Evolutionary conservation across 2,797 vertebrate genomes (phyloP), one percentile per base, ranked within the genome.

Genomic region (Limnodromus scolopaceus): DNA sequence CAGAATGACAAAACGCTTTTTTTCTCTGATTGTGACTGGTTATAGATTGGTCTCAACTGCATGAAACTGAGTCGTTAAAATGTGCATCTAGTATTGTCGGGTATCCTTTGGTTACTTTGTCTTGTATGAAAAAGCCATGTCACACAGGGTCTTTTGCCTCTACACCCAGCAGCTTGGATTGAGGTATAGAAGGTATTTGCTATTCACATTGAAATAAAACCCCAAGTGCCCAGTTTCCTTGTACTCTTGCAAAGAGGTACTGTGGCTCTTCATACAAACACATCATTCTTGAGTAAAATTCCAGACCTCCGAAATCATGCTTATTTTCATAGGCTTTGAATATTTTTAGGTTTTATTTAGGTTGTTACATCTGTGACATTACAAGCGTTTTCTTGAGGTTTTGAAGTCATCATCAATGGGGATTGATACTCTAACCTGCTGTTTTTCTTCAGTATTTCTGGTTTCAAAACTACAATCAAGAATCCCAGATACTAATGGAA

Each of bases 381-480:
- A 13, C 12, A 49, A 7, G 27, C 2, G 4, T 54, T 79, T 53
- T 41, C 70, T 32, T 58, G 32, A 68, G 24, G 16, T 69, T 74
- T 80, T 75, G 53, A 54, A 51, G 36, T 55, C 6, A 1, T 71
- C 6, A 15, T 36, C 25, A 28, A 0, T 64, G 22, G 19, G 18
- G 28, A 45, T 3, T 38, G 39, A 39, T 70, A 17, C 10, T 39
- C 12, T 75, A 51, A 78, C 23, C 8, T 84, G 54, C 23, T 48
- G 28, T 15, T 64, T 93, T 77, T 58, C 54, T 69, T 68, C 22
- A 17, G 48, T 84, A 43, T 87, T 84, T 81, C 60, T 87, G 39
- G 13, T 69, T 81, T 91, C 55, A 68, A 76, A 76, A n/a, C 30
- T 55, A 41, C 76, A 61, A 34, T 51, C 43, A 71, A 32, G 32